A percentile compares a stretch with the other conserved stretches of the same genome.
Conservation (phyloP, 1,140 invertebrate species). For the Pectinophora gossypiella region DNA sequence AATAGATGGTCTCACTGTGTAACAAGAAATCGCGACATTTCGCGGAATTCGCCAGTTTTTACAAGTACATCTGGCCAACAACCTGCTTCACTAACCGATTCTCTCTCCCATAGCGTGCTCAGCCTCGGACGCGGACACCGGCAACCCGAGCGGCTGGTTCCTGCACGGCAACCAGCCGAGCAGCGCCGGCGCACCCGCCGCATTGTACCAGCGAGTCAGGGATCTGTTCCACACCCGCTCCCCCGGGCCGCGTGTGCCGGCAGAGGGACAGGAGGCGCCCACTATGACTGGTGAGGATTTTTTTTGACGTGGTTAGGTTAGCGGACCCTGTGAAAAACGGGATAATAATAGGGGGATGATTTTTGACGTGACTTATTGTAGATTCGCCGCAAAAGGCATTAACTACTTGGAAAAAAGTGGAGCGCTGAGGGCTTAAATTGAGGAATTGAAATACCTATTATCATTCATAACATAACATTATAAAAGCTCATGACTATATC, state of each 20-base stretch:
- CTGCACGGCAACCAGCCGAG: slow-evolving; percentile 78
- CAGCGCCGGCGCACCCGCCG: slow-evolving; percentile 71
- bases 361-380: no score
- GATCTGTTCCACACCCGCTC: slow-evolving; percentile 82
- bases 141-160: slow-evolving; percentile 82
- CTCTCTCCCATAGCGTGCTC: slow-evolving; percentile 44
- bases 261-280: slow-evolving; percentile 60
- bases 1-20: no score
- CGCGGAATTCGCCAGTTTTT: background rate
- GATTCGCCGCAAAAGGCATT: no score
- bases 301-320: no score
- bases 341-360: no score
- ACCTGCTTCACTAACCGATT: background rate
- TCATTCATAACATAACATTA: no score
- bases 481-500: no score
- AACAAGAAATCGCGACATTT: no score
- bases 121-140: slow-evolving; percentile 71
- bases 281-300: slow-evolving; percentile 56
- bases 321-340: no score
- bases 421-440: no score
- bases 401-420: no score
- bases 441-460: no score
- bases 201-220: slow-evolving; percentile 76
- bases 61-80: background rate
- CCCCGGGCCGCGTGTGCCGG: slow-evolving; percentile 52